Evolutionary conservation across 2,888 invertebrate genomes (phyloP), one percentile per base, ranked within the genome.

Genomic region (Petrophora chlorosata): DNA sequence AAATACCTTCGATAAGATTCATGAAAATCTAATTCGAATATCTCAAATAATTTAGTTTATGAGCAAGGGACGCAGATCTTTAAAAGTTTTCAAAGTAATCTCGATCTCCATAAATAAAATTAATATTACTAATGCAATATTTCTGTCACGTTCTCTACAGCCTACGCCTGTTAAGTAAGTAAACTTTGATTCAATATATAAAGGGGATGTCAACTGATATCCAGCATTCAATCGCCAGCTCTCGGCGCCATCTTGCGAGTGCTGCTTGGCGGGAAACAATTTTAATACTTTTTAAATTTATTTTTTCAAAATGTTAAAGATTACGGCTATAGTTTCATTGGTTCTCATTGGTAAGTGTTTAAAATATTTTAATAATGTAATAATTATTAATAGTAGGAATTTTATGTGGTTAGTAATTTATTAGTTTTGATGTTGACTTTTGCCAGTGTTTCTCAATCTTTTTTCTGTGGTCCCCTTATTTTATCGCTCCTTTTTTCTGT

Each of bases 341-440:
- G 67, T 87, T 75, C 73, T 87, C 17, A 80, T 88, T 33, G 87
- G 88, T 88, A 67, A 87, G 86, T 78, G 23, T 42, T 40, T 38
- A 2, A 19, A 5, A 5, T 7, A 19, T 19, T 19, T 19, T 19
- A 5, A 19, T 4, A 4, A 7, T 19, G 0, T 5, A 19, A 19
- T 19, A 19, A 19, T 19, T n/a, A n/a, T n/a, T n/a, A n/a, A n/a
- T n/a, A n/a, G n/a, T n/a, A n/a, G n/a, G n/a, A n/a, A n/a, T n/a
- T n/a, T n/a, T n/a, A n/a, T n/a, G n/a, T n/a, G n/a, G n/a, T n/a
- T n/a, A n/a, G n/a, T n/a, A n/a, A n/a, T 48, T 39, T 32, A 32
- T 47, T 38, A 26, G 33, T 36, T 44, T 39, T 36, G n/a, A n/a
- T n/a, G n/a, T n/a, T n/a, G n/a, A n/a, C n/a, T n/a, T n/a, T n/a